A percentile compares a stretch with the other conserved stretches of the same genome.
Conservation (phyloP, 2,113 vertebrate genomes). For the Coreoperca whiteheadi region DNA sequence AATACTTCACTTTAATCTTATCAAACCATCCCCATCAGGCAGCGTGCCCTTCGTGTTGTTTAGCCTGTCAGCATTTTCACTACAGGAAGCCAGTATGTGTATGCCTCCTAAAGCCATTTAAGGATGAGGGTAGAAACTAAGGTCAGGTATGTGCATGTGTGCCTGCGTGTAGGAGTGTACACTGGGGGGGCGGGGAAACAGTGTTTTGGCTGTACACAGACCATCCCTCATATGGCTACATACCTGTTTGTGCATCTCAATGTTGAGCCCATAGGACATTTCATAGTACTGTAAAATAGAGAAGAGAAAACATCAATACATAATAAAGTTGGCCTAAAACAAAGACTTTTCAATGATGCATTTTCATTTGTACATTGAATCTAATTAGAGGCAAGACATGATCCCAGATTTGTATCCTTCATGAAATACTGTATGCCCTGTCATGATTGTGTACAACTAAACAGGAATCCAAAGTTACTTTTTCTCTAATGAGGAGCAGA, state of each 20-base stretch:
- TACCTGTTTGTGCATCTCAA: constrained; percentile 98
- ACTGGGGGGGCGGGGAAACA: constrained; percentile 22
- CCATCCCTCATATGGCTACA: constrained; percentile 73
- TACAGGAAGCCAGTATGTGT: constrained; percentile 68
- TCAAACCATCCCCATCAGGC: constrained; percentile 81
- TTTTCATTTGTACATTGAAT: not conserved
- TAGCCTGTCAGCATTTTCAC: constrained; percentile 82
- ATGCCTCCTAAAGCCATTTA: constrained; percentile 56
- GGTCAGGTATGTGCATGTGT: constrained; percentile 62
- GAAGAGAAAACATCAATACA: constrained; percentile 33
- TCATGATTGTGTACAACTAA: not conserved
- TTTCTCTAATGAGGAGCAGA: not conserved
- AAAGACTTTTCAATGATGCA: not conserved
- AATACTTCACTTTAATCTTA: constrained; percentile 85
- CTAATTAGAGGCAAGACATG: not conserved
- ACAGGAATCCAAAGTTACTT: not conserved
- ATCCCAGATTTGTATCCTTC: not conserved
- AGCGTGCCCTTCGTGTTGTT: constrained; percentile 72
- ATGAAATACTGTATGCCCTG: not conserved
- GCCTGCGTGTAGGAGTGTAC: constrained; percentile 45
- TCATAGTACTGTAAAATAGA: constrained; percentile 89
- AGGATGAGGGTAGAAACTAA: constrained; percentile 72
- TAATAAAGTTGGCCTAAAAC: not conserved
- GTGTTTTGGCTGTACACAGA: constrained; percentile 68
- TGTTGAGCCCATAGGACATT: constrained; percentile 96